phyloP scores from a whole-genome alignment of 2,797 vertebrate species.

The Tokudaia muenninki region DNA sequence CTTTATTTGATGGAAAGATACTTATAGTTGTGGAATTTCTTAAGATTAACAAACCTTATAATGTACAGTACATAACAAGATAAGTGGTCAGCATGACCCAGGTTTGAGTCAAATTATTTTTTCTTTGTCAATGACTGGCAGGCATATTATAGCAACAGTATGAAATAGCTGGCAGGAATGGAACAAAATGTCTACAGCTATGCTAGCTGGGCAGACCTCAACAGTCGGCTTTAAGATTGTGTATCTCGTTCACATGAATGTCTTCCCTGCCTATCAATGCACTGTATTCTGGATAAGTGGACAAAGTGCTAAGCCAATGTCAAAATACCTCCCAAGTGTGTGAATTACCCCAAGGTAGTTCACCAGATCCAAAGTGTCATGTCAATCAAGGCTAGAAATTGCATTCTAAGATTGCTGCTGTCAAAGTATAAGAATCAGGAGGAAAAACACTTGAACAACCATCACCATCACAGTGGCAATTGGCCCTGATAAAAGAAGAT shows the following conservation, averaged over 20 bases:
- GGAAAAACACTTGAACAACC: background rate
- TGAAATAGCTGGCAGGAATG: background rate
- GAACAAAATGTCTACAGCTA: background rate
- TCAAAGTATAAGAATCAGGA: background rate
- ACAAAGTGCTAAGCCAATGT: background rate
- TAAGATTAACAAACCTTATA: background rate
- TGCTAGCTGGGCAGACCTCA: background rate
- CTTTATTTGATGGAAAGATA: background rate
- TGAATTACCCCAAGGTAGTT: background rate
- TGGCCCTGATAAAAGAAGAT: background rate
- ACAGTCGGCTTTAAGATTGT: background rate
- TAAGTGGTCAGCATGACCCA: background rate
- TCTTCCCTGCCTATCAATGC: background rate
- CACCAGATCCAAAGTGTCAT: background rate
- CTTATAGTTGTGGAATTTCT: background rate
- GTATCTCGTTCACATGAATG: background rate
- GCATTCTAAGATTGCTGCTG: background rate
- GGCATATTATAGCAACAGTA: background rate
- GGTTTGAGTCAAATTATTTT: background rate
- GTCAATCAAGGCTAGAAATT: background rate
- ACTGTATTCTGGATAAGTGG: background rate
- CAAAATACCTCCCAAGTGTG: background rate
- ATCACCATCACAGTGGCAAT: background rate
- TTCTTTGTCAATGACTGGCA: background rate
- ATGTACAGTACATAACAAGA: background rate